These are phyloP conservation scores for Candidula unifasciata DNA, from an alignment of 2,888 invertebrate species.

Conservation along the genomic window DNA sequence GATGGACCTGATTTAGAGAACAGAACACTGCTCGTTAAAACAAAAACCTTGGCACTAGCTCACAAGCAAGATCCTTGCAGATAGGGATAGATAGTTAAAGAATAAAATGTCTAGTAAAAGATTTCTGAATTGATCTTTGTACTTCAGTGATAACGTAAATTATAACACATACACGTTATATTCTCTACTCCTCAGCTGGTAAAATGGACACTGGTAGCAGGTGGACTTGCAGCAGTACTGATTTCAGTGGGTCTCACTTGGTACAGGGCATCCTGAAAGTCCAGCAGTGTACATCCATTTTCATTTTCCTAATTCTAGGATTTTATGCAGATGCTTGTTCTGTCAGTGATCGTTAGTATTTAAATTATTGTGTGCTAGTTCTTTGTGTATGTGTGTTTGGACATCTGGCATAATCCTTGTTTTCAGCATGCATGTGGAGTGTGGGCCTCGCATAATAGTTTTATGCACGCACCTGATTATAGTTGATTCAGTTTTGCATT, in stretches of 20 bases:
- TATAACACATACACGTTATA: neutral
- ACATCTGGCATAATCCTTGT: no score
- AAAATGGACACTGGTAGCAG: slow-evolving; percentile 62
- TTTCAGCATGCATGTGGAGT: no score
- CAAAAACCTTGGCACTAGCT: no score
- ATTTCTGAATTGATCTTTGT: no score
- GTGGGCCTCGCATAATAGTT: no score
- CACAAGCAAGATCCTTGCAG: neutral
- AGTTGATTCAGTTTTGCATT: no score
- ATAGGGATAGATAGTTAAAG: no score
- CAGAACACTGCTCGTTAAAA: no score
- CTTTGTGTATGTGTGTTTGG: neutral
- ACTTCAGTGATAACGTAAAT: neutral
- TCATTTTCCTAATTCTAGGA: neutral
- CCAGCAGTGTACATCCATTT: neutral
- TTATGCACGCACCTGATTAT: no score
- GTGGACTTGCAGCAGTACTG: slow-evolving; percentile 60
- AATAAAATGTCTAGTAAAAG: no score
- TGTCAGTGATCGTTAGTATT: slow-evolving; percentile 11
- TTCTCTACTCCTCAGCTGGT: slow-evolving; percentile 58
- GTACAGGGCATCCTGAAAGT: slow-evolving; percentile 43
- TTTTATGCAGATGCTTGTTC: neutral
- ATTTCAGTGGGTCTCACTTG: slow-evolving; percentile 62
- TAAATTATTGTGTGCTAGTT: neutral
- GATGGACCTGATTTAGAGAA: no score